Evolutionary conservation across 1,140 invertebrate genomes (phyloP).

Genomic region (Leucophenga varia): DNA sequence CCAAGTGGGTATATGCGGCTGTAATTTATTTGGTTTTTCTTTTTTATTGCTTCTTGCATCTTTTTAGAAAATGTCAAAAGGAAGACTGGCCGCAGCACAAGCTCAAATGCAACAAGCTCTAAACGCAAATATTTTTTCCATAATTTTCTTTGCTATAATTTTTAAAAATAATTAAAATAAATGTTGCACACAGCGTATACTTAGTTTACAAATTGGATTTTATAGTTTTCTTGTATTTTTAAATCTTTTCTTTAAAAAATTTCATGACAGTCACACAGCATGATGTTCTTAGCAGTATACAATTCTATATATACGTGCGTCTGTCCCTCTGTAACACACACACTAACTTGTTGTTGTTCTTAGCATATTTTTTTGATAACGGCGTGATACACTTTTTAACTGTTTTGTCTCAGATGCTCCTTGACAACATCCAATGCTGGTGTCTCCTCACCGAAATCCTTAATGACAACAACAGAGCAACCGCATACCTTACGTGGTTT

Average conservation of each 20-base stretch:
- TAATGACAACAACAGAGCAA: slow-evolving; percentile 97
- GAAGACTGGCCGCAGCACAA: slow-evolving; percentile 59
- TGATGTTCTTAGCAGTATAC: background rate
- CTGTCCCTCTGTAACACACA: slow-evolving; percentile 22
- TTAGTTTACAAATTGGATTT: no score
- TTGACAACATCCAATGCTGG: slow-evolving; percentile 89
- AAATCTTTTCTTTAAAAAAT: slow-evolving; percentile 27
- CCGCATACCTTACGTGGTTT: slow-evolving; percentile 98
- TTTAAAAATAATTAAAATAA: no score
- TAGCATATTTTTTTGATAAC: background rate
- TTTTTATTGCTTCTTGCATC: background rate
- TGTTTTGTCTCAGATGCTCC: slow-evolving; percentile 79
- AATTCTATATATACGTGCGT: background rate
- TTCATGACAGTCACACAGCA: slow-evolving; percentile 9
- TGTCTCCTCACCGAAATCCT: slow-evolving; percentile 95
- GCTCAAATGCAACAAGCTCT: slow-evolving; percentile 28
- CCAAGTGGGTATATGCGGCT: slow-evolving; percentile 35
- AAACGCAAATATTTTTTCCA: background rate
- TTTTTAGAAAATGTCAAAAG: slow-evolving; percentile 58
- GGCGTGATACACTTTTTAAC: slow-evolving; percentile 39
- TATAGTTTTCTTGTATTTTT: slow-evolving; percentile 31
- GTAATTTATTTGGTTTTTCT: slow-evolving; percentile 1
- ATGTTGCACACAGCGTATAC: no score
- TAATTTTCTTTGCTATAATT: no score
- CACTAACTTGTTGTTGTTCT: background rate